These are phyloP conservation scores for Cotesia glomerata DNA, from an alignment of 1,140 invertebrate species.

Conservation along the genomic window DNA sequence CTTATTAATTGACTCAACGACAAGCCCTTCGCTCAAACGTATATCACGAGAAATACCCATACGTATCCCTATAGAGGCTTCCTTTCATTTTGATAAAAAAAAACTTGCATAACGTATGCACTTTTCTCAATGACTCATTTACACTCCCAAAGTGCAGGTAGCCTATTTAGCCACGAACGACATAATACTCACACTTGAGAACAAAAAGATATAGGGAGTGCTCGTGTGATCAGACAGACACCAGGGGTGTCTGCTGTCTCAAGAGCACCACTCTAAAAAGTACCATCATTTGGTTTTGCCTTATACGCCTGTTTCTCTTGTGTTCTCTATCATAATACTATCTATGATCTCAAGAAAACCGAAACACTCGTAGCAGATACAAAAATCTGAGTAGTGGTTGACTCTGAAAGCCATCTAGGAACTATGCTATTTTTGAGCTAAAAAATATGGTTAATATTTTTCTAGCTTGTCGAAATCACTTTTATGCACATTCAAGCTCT, in stretches of 20 bases:
- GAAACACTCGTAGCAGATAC: neutral
- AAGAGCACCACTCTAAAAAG: slow-evolving; percentile 43
- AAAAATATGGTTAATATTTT: no score
- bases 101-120: neutral
- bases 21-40: no score
- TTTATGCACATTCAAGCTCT: no score
- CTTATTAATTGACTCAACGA: no score
- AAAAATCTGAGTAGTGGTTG: no score
- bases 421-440: no score
- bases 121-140: slow-evolving; percentile 14
- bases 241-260: slow-evolving; percentile 51
- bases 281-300: slow-evolving; percentile 33
- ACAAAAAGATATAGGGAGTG: slow-evolving; percentile 7
- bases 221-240: slow-evolving; percentile 46
- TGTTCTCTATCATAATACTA: slow-evolving; percentile 5
- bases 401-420: no score
- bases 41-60: no score
- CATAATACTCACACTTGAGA: slow-evolving; percentile 51
- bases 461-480: no score
- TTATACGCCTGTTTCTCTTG: slow-evolving; percentile 31
- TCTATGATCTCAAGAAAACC: slow-evolving; percentile 8
- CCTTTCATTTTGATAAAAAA: neutral
- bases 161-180: slow-evolving; percentile 49
- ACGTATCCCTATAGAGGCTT: no score
- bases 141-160: slow-evolving; percentile 28